phyloP scores from a whole-genome alignment of 2,888 invertebrate species.

The Anoncus sp. region DNA sequence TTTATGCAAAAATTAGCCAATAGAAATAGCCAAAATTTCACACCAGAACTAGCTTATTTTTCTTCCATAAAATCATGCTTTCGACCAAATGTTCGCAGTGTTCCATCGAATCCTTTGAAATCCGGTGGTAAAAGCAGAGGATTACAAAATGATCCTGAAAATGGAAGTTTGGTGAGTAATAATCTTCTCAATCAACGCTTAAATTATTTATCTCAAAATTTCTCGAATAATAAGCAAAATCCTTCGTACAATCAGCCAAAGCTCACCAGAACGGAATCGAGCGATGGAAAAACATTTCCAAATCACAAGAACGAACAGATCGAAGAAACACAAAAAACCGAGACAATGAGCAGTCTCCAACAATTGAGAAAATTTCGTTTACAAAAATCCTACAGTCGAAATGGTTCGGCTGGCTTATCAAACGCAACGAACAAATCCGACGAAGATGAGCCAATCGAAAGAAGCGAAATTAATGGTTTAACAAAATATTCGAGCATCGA shows the following conservation, averaged over 20 bases:
- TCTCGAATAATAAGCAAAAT: not conserved
- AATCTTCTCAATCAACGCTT: no score
- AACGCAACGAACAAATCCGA: constrained; percentile 49
- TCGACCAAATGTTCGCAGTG: constrained; percentile 53
- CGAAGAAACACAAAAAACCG: constrained; percentile 64
- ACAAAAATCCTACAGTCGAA: constrained; percentile 70
- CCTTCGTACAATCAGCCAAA: constrained; percentile 59
- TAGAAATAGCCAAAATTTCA: no score
- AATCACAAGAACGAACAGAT: constrained; percentile 53
- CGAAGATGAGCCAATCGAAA: constrained; percentile 37
- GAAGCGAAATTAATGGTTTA: constrained; percentile 17
- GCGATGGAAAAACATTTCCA: constrained; percentile 65
- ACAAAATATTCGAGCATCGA: constrained; percentile 53
- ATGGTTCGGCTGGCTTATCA: constrained; percentile 51
- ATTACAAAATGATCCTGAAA: constrained; percentile 65
- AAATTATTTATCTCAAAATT: no score
- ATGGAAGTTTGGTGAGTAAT: constrained; percentile 73
- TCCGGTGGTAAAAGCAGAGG: constrained; percentile 66
- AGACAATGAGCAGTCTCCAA: constrained; percentile 76
- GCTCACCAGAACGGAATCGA: constrained; percentile 64
- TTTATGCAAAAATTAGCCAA: no score
- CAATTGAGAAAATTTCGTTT: constrained; percentile 75
- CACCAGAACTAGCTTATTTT: not conserved
- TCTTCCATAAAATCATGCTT: not conserved
- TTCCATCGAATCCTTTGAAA: constrained; percentile 67